phyloP scores from a whole-genome alignment of 1,140 invertebrate genomes.

The Drosophila erecta region DNA sequence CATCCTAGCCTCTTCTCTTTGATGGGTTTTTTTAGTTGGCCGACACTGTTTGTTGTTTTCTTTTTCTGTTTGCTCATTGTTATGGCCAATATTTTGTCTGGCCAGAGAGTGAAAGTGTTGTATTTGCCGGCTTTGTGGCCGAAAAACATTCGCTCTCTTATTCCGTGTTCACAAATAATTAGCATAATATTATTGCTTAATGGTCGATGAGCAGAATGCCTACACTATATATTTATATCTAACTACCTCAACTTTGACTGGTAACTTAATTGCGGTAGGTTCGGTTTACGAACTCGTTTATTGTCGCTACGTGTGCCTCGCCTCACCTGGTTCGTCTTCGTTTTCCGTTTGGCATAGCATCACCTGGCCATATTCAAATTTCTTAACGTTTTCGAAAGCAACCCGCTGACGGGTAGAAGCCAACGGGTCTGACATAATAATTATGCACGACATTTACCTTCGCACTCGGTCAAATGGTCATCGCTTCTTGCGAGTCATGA shows the following conservation, averaged over 20 bases:
- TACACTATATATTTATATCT: slow-evolving; percentile 8
- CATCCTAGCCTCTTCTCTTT: slow-evolving; percentile 1
- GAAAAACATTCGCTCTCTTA: slow-evolving; percentile 26
- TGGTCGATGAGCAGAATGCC: slow-evolving; percentile 14
- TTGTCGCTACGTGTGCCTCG: slow-evolving; percentile 38
- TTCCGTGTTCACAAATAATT: slow-evolving; percentile 43
- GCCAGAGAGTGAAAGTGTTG: slow-evolving; percentile 43
- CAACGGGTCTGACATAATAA: slow-evolving; percentile 74
- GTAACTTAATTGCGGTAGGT: slow-evolving; percentile 70
- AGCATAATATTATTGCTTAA: slow-evolving; percentile 32
- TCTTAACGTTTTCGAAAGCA: slow-evolving; percentile 67
- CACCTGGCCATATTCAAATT: slow-evolving; percentile 40
- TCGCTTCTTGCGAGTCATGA: slow-evolving; percentile 41
- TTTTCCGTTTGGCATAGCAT: slow-evolving; percentile 20
- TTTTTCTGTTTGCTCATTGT: slow-evolving; percentile 34
- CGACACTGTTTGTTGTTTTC: slow-evolving; percentile 6
- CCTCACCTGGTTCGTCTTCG: slow-evolving; percentile 23
- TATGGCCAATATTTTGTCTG: slow-evolving; percentile 41
- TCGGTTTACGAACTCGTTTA: slow-evolving; percentile 54
- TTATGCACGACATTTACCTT: slow-evolving; percentile 72
- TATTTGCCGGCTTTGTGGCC: slow-evolving; percentile 29
- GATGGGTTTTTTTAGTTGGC: slow-evolving; percentile 7
- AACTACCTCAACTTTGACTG: slow-evolving; percentile 21
- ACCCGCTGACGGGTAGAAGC: slow-evolving; percentile 30
- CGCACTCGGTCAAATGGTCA: slow-evolving; percentile 49